These are phyloP conservation scores for Caenorhabditis virilis DNA, from an alignment of 2,888 invertebrate species.

Conservation along the genomic window DNA sequence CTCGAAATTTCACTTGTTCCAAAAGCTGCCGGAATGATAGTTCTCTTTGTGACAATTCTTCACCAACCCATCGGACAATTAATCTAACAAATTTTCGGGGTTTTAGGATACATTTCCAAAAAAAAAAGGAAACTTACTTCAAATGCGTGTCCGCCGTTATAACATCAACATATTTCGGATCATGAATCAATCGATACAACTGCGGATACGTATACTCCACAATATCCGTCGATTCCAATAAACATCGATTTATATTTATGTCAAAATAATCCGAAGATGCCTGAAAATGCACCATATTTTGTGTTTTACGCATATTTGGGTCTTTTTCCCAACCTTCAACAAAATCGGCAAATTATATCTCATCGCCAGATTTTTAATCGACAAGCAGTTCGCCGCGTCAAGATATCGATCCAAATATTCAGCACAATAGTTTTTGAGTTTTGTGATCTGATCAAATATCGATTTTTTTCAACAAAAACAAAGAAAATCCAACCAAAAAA, in stretches of 20 bases:
- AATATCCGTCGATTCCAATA: slow-evolving; percentile 74
- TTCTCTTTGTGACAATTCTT: slow-evolving; percentile 72
- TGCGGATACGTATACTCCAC: slow-evolving; percentile 71
- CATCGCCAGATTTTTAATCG: slow-evolving; percentile 75
- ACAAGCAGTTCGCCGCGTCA: slow-evolving; percentile 75
- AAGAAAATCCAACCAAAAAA: slow-evolving; percentile 71
- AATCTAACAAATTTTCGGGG: slow-evolving; percentile 63
- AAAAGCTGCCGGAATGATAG: slow-evolving; percentile 73
- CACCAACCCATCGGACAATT: slow-evolving; percentile 74
- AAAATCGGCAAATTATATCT: slow-evolving; percentile 75
- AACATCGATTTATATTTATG: slow-evolving; percentile 64
- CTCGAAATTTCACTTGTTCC: slow-evolving; percentile 34
- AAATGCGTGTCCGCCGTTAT: slow-evolving; percentile 68
- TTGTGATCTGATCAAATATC: slow-evolving; percentile 54
- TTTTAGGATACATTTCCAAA: background rate
- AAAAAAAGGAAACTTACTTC: slow-evolving; percentile 34
- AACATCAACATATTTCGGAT: slow-evolving; percentile 70
- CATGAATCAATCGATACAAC: slow-evolving; percentile 73
- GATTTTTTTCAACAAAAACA: background rate
- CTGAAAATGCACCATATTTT: slow-evolving; percentile 22
- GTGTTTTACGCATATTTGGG: background rate
- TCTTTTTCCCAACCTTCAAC: slow-evolving; percentile 71
- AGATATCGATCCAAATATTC: slow-evolving; percentile 76
- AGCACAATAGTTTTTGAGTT: slow-evolving; percentile 75
- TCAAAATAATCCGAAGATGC: slow-evolving; percentile 60